A percentile compares a stretch with the other conserved stretches of the same genome.
These are phyloP conservation scores for Callinectes sapidus DNA, from an alignment of 2,888 invertebrate genomes.

Conservation along the genomic window DNA sequence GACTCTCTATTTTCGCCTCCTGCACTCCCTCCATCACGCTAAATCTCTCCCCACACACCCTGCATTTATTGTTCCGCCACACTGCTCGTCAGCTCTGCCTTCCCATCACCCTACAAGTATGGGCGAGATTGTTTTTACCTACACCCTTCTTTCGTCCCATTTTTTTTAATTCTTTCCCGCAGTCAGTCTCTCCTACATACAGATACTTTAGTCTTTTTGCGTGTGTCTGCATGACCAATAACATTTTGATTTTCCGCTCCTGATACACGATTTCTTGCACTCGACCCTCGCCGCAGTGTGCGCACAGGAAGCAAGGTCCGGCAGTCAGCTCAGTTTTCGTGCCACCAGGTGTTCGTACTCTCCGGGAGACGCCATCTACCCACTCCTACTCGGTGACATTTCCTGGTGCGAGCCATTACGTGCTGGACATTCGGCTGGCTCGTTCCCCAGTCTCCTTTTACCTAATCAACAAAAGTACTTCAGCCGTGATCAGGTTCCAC, in stretches of 20 bases:
- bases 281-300: neutral
- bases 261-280: neutral
- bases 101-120: neutral
- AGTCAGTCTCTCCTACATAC: neutral
- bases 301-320: slow-evolving; percentile 18
- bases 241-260: neutral
- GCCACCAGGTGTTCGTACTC: slow-evolving; percentile 31
- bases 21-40: neutral
- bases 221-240: neutral
- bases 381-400: neutral
- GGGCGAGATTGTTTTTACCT: neutral
- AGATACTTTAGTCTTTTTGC: neutral
- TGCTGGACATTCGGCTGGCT: neutral
- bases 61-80: slow-evolving; percentile 1
- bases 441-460: too few relatives aligned
- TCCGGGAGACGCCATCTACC: neutral
- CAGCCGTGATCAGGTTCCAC: too few relatives aligned
- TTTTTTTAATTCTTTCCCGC: neutral
- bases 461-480: too few relatives aligned
- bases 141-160: neutral
- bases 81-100: neutral
- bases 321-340: neutral
- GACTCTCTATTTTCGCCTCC: neutral
- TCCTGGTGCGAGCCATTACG: neutral
- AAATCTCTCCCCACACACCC: neutral